A percentile compares a stretch with the other conserved stretches of the same genome.
phyloP scores from a whole-genome alignment of 2,888 invertebrate species.

The Lomographa bimaculata region DNA sequence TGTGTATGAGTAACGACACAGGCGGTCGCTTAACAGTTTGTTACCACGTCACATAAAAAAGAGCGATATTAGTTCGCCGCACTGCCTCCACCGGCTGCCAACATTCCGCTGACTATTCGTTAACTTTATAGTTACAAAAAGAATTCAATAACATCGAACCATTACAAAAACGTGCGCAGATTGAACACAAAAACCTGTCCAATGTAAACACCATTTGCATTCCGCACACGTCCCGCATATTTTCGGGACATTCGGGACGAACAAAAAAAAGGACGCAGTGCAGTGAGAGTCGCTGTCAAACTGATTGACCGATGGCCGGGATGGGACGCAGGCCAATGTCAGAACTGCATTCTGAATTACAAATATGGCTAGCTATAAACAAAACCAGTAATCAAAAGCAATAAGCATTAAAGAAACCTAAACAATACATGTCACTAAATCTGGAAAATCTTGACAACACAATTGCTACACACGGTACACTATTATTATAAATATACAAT shows the following conservation, averaged over 20 bases:
- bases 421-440: too few species aligned
- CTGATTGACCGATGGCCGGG: conserved; percentile 14
- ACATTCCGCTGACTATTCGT: conserved; percentile 3
- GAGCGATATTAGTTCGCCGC: background rate
- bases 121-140: conserved; percentile 9
- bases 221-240: conserved; percentile 12
- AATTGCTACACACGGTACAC: too few species aligned
- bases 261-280: conserved; percentile 8
- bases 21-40: too few species aligned
- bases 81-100: background rate
- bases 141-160: conserved; percentile 18
- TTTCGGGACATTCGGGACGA: conserved; percentile 9
- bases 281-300: conserved; percentile 14
- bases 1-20: too few species aligned
- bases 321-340: background rate
- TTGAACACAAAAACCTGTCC: conserved; percentile 11
- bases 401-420: too few species aligned
- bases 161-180: conserved; percentile 11
- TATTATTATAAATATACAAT: too few species aligned
- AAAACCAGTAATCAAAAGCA: too few species aligned
- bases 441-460: too few species aligned
- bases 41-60: conserved; percentile 1
- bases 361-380: background rate
- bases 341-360: background rate
- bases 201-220: conserved; percentile 19